phyloP scores from a whole-genome alignment of 2,113 vertebrate genomes.

The rat (Rattus norvegicus) region GRCr8 NC_086023.1:82188001-82188500 shows the following conservation, averaged over 20 bases:
- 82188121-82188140: neutral
- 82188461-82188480: slow-evolving; percentile 15
- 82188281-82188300: neutral
- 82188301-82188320: slow-evolving; percentile 24
- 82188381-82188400: slow-evolving; percentile 36
- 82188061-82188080: too few species aligned
- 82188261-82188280: neutral
- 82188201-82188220: neutral
- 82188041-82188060: neutral
- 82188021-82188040: neutral
- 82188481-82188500: slow-evolving; percentile 59
- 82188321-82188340: neutral
- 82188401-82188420: slow-evolving; percentile 50
- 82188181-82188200: neutral
- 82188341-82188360: slow-evolving; percentile 50
- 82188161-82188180: too few species aligned
- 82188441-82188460: neutral
- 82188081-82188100: neutral
- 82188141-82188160: too few species aligned
- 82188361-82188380: neutral
- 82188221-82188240: neutral
- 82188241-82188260: neutral
- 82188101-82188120: too few species aligned
- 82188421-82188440: slow-evolving; percentile 35
- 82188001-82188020: neutral